These are phyloP conservation scores for Podarcis raffonei DNA, from an alignment of 2,113 vertebrate species.

Conservation along the genomic window DNA sequence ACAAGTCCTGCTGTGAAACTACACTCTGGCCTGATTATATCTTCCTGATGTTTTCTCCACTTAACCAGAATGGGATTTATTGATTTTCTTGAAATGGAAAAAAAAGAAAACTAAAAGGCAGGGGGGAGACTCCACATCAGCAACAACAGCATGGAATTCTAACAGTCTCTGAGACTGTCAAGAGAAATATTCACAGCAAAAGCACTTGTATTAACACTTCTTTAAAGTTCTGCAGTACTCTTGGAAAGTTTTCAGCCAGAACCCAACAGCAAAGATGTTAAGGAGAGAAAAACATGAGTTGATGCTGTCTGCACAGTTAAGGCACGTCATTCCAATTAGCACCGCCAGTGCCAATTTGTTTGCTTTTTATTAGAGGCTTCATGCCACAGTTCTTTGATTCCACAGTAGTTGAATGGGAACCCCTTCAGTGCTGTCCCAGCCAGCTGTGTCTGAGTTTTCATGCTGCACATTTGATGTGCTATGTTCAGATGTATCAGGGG, in stretches of 20 bases:
- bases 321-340: not conserved
- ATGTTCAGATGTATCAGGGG: not conserved
- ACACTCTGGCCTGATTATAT: not conserved
- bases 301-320: not conserved
- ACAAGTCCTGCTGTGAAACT: not conserved
- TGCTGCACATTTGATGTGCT: too few relatives aligned
- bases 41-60: constrained; percentile 12
- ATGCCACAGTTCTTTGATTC: not conserved
- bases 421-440: not conserved
- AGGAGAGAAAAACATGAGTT: not conserved
- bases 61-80: not conserved
- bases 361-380: not conserved
- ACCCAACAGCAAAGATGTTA: not conserved
- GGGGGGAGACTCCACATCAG: not conserved
- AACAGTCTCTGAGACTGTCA: not conserved
- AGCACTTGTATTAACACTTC: not conserved
- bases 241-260: not conserved
- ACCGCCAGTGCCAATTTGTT: not conserved
- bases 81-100: not conserved
- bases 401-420: not conserved
- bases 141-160: not conserved
- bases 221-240: not conserved
- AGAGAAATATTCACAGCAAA: not conserved
- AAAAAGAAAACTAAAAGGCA: not conserved
- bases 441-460: not conserved